These are phyloP conservation scores for Porites cylindrica DNA, from an alignment of 92 coral and sea anemone genomes.

Conservation along the genomic window DNA sequence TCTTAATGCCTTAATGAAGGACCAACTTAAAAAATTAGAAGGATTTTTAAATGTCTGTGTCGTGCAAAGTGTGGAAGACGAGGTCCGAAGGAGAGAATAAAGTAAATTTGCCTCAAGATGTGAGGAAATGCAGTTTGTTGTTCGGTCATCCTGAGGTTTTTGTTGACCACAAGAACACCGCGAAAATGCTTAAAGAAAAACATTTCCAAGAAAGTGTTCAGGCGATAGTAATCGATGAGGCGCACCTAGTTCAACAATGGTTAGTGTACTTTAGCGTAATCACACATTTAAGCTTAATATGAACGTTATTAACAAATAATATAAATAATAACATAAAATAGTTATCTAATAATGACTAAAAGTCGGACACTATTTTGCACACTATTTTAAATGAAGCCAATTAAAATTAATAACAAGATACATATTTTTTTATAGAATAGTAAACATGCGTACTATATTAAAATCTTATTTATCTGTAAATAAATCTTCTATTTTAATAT, in stretches of 20 bases:
- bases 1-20: neutral
- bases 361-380: too few relatives aligned
- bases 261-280: neutral
- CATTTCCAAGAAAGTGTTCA: neutral
- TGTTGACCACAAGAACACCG: neutral
- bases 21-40: neutral
- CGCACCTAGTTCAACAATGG: neutral
- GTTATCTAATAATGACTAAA: too few relatives aligned
- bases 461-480: too few relatives aligned
- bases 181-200: neutral
- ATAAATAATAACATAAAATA: too few relatives aligned
- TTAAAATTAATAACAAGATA: too few relatives aligned
- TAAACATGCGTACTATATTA: too few relatives aligned
- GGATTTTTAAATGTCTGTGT: neutral
- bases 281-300: too few relatives aligned
- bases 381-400: too few relatives aligned
- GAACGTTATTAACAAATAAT: too few relatives aligned
- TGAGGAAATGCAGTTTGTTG: neutral
- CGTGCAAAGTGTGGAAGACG: neutral
- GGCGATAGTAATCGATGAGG: slow-evolving; percentile 1
- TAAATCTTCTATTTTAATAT: too few relatives aligned
- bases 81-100: neutral
- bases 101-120: neutral
- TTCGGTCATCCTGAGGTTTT: slow-evolving; percentile 5
- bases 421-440: too few relatives aligned